Conservation (phyloP, 2,113 vertebrate species). For the Axis porcinus region DNA sequence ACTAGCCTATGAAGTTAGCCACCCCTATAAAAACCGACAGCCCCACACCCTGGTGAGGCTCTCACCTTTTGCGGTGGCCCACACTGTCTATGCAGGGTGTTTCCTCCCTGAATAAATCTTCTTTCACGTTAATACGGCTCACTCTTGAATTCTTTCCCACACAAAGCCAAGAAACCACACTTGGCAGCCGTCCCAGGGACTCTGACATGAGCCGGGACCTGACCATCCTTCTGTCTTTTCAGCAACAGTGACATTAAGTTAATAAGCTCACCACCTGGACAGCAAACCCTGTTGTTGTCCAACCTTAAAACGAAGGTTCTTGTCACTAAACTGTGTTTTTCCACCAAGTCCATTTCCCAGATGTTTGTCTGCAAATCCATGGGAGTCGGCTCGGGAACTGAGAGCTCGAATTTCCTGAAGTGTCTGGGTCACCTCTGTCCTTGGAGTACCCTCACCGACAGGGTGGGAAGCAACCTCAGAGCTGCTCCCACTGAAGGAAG, state of each 20-base stretch:
- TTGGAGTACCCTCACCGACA: not conserved
- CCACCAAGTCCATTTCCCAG: not conserved
- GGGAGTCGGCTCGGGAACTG: rapidly evolving
- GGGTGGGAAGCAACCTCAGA: not conserved
- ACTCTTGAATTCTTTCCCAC: not conserved
- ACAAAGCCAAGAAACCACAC: not conserved
- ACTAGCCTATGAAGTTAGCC: not conserved
- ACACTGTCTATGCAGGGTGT: not conserved
- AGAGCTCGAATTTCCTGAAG: not conserved
- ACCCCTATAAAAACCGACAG: not conserved
- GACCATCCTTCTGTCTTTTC: not conserved
- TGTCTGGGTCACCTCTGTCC: not conserved
- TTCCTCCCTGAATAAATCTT: not conserved
- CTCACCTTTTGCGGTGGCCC: not conserved
- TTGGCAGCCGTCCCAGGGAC: not conserved
- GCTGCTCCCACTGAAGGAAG: not conserved
- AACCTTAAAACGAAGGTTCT: not conserved
- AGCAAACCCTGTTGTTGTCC: no score
- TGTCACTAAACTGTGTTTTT: not conserved
- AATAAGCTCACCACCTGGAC: not conserved
- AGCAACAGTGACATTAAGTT: not conserved
- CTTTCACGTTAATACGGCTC: not conserved
- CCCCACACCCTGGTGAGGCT: not conserved
- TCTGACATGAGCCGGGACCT: not conserved
- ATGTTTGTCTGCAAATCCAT: not conserved